Base-by-base conservation (phyloP, 2,797 vertebrate species). In the Lepilemur septentrionalis region DNA sequence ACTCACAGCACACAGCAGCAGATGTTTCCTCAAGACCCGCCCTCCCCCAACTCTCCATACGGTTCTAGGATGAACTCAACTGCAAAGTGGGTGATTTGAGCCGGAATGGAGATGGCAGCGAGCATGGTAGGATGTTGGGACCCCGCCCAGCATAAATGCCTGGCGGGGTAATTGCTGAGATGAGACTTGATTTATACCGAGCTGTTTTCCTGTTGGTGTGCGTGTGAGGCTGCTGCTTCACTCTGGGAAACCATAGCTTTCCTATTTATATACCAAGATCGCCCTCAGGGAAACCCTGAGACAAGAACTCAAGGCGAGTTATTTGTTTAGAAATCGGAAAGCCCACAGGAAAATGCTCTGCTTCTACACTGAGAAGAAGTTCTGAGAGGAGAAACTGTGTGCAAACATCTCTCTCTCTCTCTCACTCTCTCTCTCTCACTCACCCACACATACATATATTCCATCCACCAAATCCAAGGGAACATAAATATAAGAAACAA, bases 91-190 rank as follows among this genome's bases (percentile, higher is more conserved):
- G 93, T 97, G 97, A 98, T 98, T 95, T 98, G 97, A 97, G 95
- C 94, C 97, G 98, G 97, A 97, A 97, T 97, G 97, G 96, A 98
- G 97, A 98, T 95, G 93, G 97, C 43, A 57, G 96, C 97, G 98
- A 97, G 97, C 80, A 81, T 96, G 96, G 97, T 97, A 98, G 96
- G 95, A 89, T 23, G 63, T 94, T 98, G 96, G 96, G 94, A 97
- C 91, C 97, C 86, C 98, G 80, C 86, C 97, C 97, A 98, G 97
- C 93, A 98, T 97, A 98, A 98, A 98, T 95, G 94, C 95, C 94
- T 98, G 69, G 57, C 93, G 84, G 96, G 94, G 93, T 98, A 98
- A 98, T 98, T 98, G 97, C 95, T 80, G 57, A 92, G 23, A 94
- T 96, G 92, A 96, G 94, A 94, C 83, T 98, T 97, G 97, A 98